These are phyloP conservation scores for Heliothis peltigera DNA, from an alignment of 2,888 invertebrate species.

Conservation along the genomic window DNA sequence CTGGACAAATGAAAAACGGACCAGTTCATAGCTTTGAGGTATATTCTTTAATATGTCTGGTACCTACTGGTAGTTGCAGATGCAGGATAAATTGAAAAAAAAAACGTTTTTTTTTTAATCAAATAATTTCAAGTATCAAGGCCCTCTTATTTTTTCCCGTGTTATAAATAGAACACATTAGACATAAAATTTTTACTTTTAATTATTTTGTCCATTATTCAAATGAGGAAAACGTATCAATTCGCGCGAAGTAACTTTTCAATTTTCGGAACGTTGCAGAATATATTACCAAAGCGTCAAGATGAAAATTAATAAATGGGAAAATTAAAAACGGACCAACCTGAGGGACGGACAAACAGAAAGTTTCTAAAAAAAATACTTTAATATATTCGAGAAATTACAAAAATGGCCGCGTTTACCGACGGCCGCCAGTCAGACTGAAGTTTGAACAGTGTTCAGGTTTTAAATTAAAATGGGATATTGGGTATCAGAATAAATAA, in stretches of 20 bases:
- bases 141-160: not conserved
- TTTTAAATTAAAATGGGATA: slow-evolving; percentile 70
- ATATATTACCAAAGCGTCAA: slow-evolving; percentile 72
- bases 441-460: slow-evolving; percentile 61
- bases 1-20: no score
- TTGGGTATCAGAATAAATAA: slow-evolving; percentile 11
- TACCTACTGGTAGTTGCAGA: no score
- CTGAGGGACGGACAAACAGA: slow-evolving; percentile 60
- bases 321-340: slow-evolving; percentile 68
- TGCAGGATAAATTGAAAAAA: no score
- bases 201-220: slow-evolving; percentile 69
- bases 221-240: slow-evolving; percentile 67
- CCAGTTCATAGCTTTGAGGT: no score
- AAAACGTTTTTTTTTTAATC: not conserved
- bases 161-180: slow-evolving; percentile 32
- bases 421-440: slow-evolving; percentile 44
- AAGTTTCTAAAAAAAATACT: slow-evolving; percentile 60
- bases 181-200: slow-evolving; percentile 48
- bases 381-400: slow-evolving; percentile 60
- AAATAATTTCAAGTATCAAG: slow-evolving; percentile 9
- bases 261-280: slow-evolving; percentile 67
- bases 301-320: slow-evolving; percentile 75
- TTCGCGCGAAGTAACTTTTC: slow-evolving; percentile 70
- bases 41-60: no score
- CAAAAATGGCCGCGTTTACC: slow-evolving; percentile 41